Conservation (phyloP, 2,113 vertebrate species). For the Pangasianodon gigas region DNA sequence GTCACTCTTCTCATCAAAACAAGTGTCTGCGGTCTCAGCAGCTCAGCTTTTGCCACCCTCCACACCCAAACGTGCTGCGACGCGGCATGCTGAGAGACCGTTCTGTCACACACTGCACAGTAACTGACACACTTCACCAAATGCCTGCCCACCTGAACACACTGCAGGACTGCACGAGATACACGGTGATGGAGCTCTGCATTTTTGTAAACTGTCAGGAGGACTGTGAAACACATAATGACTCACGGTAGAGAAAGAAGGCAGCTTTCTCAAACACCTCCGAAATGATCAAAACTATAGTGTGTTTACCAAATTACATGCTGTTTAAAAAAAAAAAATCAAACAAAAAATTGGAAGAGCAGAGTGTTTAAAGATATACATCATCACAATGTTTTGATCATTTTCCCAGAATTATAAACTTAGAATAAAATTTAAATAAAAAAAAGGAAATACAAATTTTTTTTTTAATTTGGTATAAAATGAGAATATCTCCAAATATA, state of each 20-base stretch:
- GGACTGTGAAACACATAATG: not conserved
- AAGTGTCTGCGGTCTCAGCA: not conserved
- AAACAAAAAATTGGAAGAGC: not conserved
- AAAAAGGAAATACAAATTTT: no score
- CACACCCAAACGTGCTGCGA: not conserved
- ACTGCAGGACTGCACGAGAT: not conserved
- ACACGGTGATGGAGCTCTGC: not conserved
- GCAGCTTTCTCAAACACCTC: not conserved
- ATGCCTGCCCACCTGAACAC: constrained; percentile 10
- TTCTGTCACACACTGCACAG: constrained; percentile 13
- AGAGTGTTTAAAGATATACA: not conserved
- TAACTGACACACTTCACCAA: not conserved
- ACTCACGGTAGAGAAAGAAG: not conserved
- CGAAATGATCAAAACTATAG: not conserved
- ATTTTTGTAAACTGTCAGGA: not conserved
- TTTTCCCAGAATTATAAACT: not conserved
- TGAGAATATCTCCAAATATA: not conserved
- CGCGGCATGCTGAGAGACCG: not conserved
- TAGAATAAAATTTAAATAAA: not conserved
- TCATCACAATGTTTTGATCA: not conserved
- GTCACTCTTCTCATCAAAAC: not conserved
- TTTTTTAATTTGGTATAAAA: not conserved
- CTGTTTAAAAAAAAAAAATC: not conserved
- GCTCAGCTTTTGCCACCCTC: constrained; percentile 30
- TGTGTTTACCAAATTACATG: not conserved